These are phyloP conservation scores for Palythoa grandis DNA, from an alignment of 92 coral and sea anemone species.

Conservation along the genomic window DNA sequence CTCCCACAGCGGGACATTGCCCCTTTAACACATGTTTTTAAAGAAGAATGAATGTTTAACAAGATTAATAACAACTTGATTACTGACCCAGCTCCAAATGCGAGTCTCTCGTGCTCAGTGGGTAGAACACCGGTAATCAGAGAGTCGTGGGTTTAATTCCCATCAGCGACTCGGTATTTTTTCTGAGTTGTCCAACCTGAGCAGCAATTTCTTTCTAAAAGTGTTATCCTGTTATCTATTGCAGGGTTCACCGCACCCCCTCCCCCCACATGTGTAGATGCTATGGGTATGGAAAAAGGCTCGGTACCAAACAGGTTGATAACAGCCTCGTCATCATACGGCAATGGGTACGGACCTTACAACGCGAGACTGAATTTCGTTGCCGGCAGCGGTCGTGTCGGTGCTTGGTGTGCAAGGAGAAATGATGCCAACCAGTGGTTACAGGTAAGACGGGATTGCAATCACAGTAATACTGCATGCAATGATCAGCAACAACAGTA, in stretches of 20 bases:
- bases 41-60: too few species aligned
- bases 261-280: conserved; percentile 33
- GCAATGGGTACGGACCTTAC: conserved; percentile 17
- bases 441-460: conserved; percentile 23
- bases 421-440: conserved; percentile 77
- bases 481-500: background rate
- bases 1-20: too few species aligned
- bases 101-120: too few species aligned
- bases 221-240: background rate
- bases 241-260: conserved; percentile 41
- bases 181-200: too few species aligned
- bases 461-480: background rate
- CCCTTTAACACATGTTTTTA: too few species aligned
- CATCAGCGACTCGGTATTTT: too few species aligned
- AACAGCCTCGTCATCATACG: conserved; percentile 6
- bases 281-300: conserved; percentile 32
- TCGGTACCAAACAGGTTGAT: conserved; percentile 4
- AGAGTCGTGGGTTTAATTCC: too few species aligned
- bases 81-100: too few species aligned
- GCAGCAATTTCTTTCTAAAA: too few species aligned
- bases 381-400: conserved; percentile 41
- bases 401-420: conserved; percentile 67
- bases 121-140: too few species aligned
- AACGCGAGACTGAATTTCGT: conserved; percentile 4
- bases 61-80: too few species aligned